Evolutionary conservation across 2,888 invertebrate species (phyloP).

Genomic region (Neoscelio sp.): DNA sequence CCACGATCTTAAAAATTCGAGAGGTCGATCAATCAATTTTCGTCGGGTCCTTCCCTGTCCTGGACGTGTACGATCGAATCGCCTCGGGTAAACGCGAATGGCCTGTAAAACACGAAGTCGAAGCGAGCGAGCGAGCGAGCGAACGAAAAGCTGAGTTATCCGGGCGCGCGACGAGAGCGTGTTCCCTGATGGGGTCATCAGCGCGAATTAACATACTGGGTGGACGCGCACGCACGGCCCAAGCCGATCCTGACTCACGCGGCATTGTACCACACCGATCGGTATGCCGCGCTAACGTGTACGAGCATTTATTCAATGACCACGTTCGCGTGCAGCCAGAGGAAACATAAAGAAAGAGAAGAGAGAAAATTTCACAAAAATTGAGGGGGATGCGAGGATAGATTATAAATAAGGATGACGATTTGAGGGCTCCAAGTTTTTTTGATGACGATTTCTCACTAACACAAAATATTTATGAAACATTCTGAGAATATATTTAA

Average conservation of each 20-base stretch:
- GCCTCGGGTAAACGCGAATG: slow-evolving; percentile 58
- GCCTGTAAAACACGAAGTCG: slow-evolving; percentile 40
- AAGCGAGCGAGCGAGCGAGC: slow-evolving; percentile 32
- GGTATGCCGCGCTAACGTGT: slow-evolving; percentile 27
- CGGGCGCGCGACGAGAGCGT: slow-evolving; percentile 77
- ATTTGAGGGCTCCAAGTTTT: no score
- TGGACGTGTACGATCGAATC: slow-evolving; percentile 7
- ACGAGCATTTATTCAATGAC: slow-evolving; percentile 41
- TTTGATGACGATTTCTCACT: no score
- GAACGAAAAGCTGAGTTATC: slow-evolving; percentile 74
- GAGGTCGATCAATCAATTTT: slow-evolving; percentile 57
- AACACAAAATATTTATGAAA: no score
- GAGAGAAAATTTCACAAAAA: neutral
- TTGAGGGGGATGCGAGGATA: no score
- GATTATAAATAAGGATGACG: no score
- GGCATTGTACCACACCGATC: slow-evolving; percentile 51
- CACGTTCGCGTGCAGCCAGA: slow-evolving; percentile 43
- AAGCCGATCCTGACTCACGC: slow-evolving; percentile 42
- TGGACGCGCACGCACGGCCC: slow-evolving; percentile 74
- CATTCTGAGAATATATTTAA: no score
- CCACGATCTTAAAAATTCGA: slow-evolving; percentile 38
- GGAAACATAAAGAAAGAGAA: slow-evolving; percentile 34
- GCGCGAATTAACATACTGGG: slow-evolving; percentile 82
- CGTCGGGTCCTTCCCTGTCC: slow-evolving; percentile 27
- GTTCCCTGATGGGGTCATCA: slow-evolving; percentile 82